Evolutionary conservation across 2,797 vertebrate species (phyloP).

Genomic region (Tapirus indicus): DNA sequence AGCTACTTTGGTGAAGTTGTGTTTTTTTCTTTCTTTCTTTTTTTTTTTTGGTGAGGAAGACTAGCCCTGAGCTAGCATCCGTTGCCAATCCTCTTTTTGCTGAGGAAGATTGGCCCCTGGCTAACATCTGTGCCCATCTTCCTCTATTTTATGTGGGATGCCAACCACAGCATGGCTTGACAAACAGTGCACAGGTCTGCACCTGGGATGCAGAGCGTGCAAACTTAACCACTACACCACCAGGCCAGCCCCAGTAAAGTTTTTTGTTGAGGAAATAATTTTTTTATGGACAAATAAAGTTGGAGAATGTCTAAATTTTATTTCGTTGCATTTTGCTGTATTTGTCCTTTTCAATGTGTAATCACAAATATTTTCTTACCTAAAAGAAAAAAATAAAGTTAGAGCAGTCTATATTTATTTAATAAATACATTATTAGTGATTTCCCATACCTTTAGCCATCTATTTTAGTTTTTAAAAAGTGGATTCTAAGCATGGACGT

Average conservation of each 20-base stretch:
- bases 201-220: too few species aligned
- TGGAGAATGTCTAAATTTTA: not conserved
- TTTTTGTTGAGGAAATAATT: not conserved
- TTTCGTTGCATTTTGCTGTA: not conserved
- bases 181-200: too few species aligned
- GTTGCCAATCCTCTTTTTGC: too few species aligned
- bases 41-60: too few species aligned
- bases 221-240: too few species aligned
- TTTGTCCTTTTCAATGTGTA: not conserved
- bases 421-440: constrained; percentile 6
- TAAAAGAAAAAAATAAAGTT: not conserved
- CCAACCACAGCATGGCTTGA: too few species aligned
- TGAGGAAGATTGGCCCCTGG: too few species aligned
- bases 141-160: too few species aligned
- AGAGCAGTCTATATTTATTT: not conserved
- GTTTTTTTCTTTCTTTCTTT: too few species aligned
- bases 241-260: too few species aligned
- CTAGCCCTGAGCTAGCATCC: too few species aligned
- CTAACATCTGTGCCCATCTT: too few species aligned
- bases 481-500: not conserved
- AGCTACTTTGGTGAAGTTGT: not conserved
- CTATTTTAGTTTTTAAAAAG: not conserved
- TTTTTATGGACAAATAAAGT: not conserved
- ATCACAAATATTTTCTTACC: not conserved
- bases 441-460: not conserved